Evolutionary conservation across 2,888 invertebrate genomes (phyloP), one percentile per base, ranked within the genome.

Genomic region (Metellina segmentata): DNA sequence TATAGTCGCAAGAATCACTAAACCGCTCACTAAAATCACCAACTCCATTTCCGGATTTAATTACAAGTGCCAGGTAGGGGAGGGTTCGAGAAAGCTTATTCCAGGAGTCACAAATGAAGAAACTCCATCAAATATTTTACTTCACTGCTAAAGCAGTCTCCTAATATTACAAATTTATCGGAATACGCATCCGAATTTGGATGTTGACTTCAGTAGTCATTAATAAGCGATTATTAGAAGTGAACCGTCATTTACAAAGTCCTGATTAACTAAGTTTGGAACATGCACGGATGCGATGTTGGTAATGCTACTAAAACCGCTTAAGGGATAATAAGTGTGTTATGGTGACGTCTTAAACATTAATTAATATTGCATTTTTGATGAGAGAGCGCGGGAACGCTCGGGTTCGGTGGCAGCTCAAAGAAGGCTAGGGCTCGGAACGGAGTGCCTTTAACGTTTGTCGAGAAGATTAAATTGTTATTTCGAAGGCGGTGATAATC

Each of bases 221-320:
- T 91, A 91, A 91, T 91, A 91, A 86, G 86, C 90, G 90, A 91
- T 82, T 91, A 86, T 91, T 81, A 82, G 86, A 86, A 91, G 85
- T 71, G 86, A 86, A 86, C 85, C 53, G 75, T 78, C 81, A 78
- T 86, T 86, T 71, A 81, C 86, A 77, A 71, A 81, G 75, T 82
- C 81, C 82, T 91, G 90, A 91, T 91, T 91, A 91, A 82, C 90
- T 53, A 77, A 70, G 81, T 77, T 90, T 69, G 70, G 20, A 52
- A 34, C 86, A 52, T 75, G 69, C 71, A 52, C 20, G 19, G 61
- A 70, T 83, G n/a, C 61, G 51, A 61, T 69, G 75, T 52, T 75
- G 53, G 16, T 81, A 52, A 82, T 48, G 71, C 82, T 78, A 83
- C 78, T 86, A 72, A 86, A 91, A 91, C 75, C 71, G 90, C 90